Conservation (phyloP, 2,113 vertebrate genomes). For the Neopipo cinnamomea region DNA sequence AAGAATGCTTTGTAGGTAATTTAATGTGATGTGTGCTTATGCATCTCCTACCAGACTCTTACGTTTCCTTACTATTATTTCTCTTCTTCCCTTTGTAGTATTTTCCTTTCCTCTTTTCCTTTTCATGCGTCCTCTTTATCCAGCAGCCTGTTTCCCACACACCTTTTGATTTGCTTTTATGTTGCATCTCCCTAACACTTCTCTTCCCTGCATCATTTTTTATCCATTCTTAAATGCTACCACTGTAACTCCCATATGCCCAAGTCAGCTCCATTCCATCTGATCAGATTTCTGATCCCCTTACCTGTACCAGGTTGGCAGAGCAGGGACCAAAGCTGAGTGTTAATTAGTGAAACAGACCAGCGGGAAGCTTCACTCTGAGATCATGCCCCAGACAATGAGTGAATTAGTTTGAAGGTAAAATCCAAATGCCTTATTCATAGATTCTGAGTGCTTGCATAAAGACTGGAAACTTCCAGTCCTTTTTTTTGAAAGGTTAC, state of each 20-base stretch:
- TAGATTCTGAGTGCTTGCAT: neutral
- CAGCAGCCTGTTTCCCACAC: neutral
- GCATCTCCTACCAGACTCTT: neutral
- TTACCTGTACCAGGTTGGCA: neutral
- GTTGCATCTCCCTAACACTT: neutral
- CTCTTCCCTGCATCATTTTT: neutral
- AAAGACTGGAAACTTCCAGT: neutral
- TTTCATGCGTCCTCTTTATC: neutral
- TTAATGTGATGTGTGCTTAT: neutral
- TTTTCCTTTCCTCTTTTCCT: neutral
- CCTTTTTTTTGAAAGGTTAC: neutral
- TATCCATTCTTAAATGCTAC: neutral
- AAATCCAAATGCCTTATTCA: neutral
- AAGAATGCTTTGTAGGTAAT: neutral
- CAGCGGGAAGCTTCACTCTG: neutral
- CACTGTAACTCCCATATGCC: neutral
- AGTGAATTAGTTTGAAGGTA: neutral
- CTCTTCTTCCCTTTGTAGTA: neutral
- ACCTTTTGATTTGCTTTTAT: neutral
- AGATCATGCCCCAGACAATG: neutral
- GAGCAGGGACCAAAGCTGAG: neutral
- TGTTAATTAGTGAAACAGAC: conserved; percentile 21
- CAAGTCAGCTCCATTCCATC: neutral
- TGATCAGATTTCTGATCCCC: conserved; percentile 1
- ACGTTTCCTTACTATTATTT: conserved; percentile 20